Conservation (phyloP, 2,113 vertebrate species). For the Urocolius indicus region DNA sequence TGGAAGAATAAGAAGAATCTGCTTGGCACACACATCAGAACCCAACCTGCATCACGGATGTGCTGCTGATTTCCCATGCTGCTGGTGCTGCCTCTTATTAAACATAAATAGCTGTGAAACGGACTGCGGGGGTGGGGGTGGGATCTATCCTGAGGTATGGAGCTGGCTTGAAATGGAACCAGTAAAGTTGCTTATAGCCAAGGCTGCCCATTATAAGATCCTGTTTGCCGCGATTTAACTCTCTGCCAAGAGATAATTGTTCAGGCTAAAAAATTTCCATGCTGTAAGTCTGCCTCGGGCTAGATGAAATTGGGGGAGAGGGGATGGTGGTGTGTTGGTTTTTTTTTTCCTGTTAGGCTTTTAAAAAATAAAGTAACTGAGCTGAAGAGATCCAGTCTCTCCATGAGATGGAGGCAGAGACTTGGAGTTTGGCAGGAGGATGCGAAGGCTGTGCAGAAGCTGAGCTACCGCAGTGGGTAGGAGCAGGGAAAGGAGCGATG, state of each 20-base stretch:
- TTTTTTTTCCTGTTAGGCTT: neutral
- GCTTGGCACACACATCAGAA: neutral
- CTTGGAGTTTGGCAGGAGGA: constrained; percentile 43
- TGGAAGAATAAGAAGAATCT: neutral
- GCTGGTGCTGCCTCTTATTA: constrained; percentile 37
- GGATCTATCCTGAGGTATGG: neutral
- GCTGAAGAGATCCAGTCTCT: constrained; percentile 53
- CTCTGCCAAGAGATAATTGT: constrained; percentile 40
- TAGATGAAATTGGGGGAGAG: constrained; percentile 23
- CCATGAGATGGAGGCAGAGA: constrained; percentile 72
- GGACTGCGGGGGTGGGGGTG: neutral
- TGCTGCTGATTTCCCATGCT: constrained; percentile 16
- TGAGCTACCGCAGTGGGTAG: neutral
- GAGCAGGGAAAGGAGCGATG: neutral
- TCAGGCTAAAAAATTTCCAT: constrained; percentile 57
- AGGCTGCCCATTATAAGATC: constrained; percentile 4
- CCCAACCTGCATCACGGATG: neutral
- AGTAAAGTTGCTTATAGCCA: constrained; percentile 26
- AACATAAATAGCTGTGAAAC: constrained; percentile 41
- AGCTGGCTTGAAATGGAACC: constrained; percentile 11
- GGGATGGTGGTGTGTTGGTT: neutral
- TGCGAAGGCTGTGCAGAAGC: neutral
- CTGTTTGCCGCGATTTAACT: constrained; percentile 31
- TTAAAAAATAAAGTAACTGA: neutral
- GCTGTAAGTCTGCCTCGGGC: constrained; percentile 22